Percentiles rank a stretch among this genome's conserved stretches.
Evolutionary conservation across 1,140 invertebrate species (phyloP).

Genomic region (Drusus annulatus): DNA sequence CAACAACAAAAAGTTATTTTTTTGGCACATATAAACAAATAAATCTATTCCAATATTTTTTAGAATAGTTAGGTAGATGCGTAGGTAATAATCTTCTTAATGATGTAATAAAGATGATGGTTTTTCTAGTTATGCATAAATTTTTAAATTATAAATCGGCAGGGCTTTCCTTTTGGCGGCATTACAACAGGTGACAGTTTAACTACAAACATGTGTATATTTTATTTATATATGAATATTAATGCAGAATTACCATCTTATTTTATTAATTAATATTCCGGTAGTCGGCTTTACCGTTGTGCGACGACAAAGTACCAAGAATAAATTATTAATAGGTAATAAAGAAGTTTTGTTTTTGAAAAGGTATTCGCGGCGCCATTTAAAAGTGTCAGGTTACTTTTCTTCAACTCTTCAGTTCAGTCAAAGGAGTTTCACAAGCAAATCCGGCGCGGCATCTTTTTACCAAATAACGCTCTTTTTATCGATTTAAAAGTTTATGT

Average conservation of each 20-base stretch:
- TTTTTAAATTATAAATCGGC: no score
- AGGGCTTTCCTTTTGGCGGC: not conserved
- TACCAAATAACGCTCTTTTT: no score
- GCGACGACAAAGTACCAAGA: not conserved
- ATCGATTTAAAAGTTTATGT: no score
- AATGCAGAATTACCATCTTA: conserved; percentile 10
- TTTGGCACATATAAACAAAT: no score
- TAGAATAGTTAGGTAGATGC: no score
- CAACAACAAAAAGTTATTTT: no score
- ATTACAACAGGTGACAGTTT: not conserved
- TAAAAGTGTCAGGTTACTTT: conserved; percentile 26
- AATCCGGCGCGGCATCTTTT: conserved; percentile 1
- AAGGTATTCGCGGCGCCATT: conserved; percentile 11
- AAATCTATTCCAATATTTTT: no score
- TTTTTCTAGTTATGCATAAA: no score
- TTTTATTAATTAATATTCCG: conserved; percentile 30
- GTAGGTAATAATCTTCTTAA: no score
- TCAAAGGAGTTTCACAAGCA: not conserved
- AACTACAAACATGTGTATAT: conserved; percentile 17
- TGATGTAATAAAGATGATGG: no score
- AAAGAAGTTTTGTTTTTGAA: not conserved
- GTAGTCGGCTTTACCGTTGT: conserved; percentile 19
- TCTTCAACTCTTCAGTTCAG: not conserved
- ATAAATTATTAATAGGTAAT: conserved; percentile 13
- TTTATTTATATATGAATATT: conserved; percentile 14